A percentile compares a stretch with the other conserved stretches of the same genome.
These are phyloP conservation scores for Lymantria monacha DNA, from an alignment of 2,888 invertebrate species.

Conservation along the genomic window DNA sequence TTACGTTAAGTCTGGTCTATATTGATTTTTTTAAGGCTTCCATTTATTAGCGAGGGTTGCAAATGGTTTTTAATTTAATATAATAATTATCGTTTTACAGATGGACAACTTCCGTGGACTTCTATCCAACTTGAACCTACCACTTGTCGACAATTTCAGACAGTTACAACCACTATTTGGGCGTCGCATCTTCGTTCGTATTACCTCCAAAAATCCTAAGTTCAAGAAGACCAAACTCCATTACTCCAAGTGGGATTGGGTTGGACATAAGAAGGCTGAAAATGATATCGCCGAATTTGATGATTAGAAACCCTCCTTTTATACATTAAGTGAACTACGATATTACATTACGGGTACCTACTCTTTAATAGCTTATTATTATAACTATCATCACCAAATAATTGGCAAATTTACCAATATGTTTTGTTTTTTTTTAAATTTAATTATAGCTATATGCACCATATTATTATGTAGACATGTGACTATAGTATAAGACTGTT, in stretches of 20 bases:
- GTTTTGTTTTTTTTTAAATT: conserved; percentile 22
- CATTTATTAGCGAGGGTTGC: too few relatives aligned
- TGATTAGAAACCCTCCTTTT: conserved; percentile 44
- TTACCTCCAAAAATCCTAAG: conserved; percentile 80
- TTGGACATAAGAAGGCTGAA: conserved; percentile 77
- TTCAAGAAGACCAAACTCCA: conserved; percentile 82
- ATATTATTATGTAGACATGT: conserved; percentile 47
- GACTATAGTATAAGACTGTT: conserved; percentile 50
- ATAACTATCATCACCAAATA: conserved; percentile 49
- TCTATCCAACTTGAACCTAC: conserved; percentile 83
- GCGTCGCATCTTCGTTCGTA: conserved; percentile 85
- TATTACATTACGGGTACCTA: conserved; percentile 53
- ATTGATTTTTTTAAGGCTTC: too few relatives aligned
- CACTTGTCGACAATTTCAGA: conserved; percentile 87
- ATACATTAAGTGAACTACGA: conserved; percentile 4
- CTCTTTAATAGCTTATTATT: conserved; percentile 23
- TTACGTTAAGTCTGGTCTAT: too few relatives aligned
- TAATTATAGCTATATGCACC: conserved; percentile 55
- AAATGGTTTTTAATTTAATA: not conserved
- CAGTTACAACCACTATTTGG: conserved; percentile 85
- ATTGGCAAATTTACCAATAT: conserved; percentile 33
- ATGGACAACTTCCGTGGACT: conserved; percentile 85
- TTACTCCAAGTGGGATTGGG: conserved; percentile 85
- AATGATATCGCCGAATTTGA: conserved; percentile 74
- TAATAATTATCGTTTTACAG: conserved; percentile 48